Evolutionary conservation across 2,888 invertebrate species (phyloP), one percentile per base, ranked within the genome.

Genomic region (Dichetophora obliterata): DNA sequence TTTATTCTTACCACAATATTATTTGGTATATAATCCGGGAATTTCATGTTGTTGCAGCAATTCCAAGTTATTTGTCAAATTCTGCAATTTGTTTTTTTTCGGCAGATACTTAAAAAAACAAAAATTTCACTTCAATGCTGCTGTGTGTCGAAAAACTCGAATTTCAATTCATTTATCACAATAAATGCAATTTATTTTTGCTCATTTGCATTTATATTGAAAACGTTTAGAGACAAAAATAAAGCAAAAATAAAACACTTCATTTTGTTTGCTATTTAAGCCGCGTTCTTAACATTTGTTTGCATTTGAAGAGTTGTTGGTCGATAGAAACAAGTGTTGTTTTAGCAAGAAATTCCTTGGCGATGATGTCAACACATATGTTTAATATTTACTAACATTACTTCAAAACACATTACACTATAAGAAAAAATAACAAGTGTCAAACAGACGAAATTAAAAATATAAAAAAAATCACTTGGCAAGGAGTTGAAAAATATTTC

Each of bases 11-110:
- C 88, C 87, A 87, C 80, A 83, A 88, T 86, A 82, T 88, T 88
- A 82, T 88, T 88, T 69, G 87, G 88, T 76, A 88, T 81, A 83
- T 87, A 88, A 82, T 88, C 88, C 82, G 88, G 87, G 84, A 88
- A 88, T 83, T 88, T 88, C 88, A 88, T 86, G 80, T 78, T 83
- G 78, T 72, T 82, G 76, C 68, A 78, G 37, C 22, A 2, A 19
- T 14, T n/a, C n/a, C n/a, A n/a, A n/a, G 14, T 6, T 8, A 11
- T 31, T 27, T 27, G n/a, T 50, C 54, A 50, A 74, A 11, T 65
- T 65, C 16, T 31, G 65, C 24, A 74, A 65, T 65, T 63, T 74
- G 74, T 37, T 66, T 22, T 11, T 48, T 50, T 27, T 5, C 24
- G 6, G 8, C 11, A n/a, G 2, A 68, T 11, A 59, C 27, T 54